A percentile compares a stretch with the other conserved stretches of the same genome.
These are phyloP conservation scores for Heloderma charlesbogerti DNA, from an alignment of 2,113 vertebrate species.

Conservation along the genomic window DNA sequence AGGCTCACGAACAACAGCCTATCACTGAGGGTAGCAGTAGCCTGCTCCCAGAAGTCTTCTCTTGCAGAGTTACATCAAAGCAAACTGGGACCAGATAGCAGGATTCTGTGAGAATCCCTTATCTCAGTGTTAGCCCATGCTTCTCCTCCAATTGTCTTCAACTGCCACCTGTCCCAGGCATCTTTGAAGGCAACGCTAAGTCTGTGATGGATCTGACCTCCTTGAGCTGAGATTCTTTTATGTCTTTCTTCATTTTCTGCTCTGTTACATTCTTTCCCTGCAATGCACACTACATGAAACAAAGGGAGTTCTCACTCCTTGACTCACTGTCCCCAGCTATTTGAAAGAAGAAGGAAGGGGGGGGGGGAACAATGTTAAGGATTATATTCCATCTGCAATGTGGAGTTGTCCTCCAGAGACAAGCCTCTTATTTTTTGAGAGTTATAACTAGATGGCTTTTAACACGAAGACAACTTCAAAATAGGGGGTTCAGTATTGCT, in stretches of 20 bases:
- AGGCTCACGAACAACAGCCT: slow-evolving; percentile 84
- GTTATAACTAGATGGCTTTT: slow-evolving; percentile 75
- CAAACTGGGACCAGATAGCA: slow-evolving; percentile 84
- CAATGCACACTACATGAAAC: slow-evolving; percentile 81
- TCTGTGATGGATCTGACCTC: slow-evolving; percentile 99
- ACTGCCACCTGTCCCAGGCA: slow-evolving; percentile 99
- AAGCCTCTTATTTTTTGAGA: slow-evolving; percentile 80
- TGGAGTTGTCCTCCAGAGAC: slow-evolving; percentile 78
- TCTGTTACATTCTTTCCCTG: slow-evolving; percentile 88
- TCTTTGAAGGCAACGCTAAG: slow-evolving; percentile 98
- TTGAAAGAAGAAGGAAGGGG: slow-evolving; percentile 75
- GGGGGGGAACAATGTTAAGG: slow-evolving; percentile 79
- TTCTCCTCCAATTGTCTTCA: slow-evolving; percentile 95
- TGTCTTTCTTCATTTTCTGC: slow-evolving; percentile 98
- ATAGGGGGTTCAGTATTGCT: slow-evolving; percentile 68
- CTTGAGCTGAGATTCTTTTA: slow-evolving; percentile 96
- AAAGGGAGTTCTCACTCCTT: slow-evolving; percentile 83
- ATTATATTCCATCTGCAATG: slow-evolving; percentile 80
- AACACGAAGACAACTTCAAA: slow-evolving; percentile 67
- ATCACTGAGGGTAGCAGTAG: slow-evolving; percentile 79
- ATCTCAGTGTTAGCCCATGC: slow-evolving; percentile 91
- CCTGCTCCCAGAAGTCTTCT: slow-evolving; percentile 87
- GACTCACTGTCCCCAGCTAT: slow-evolving; percentile 83
- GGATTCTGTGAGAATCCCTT: slow-evolving; percentile 91
- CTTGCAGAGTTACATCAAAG: slow-evolving; percentile 96